Base-by-base conservation (phyloP, 2,888 invertebrate species). In the Eledona agricola region DNA sequence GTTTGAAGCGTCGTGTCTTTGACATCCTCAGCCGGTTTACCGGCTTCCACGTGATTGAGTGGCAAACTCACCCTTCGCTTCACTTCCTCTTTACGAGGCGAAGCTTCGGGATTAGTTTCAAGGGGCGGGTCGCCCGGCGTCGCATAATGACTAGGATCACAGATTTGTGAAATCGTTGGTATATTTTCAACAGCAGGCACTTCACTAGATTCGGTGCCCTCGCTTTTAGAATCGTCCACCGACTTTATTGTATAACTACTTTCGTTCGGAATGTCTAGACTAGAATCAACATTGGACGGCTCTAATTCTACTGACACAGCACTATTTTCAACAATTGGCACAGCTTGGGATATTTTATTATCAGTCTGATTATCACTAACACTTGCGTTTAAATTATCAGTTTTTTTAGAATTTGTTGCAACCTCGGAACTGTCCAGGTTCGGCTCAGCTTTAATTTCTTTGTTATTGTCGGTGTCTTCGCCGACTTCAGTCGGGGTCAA, bases 91-190 rank as follows among this genome's bases (percentile, higher is more conserved):
- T 13, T 12, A 12, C 25, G 25, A 37, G 46, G 32, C 34, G 35
- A 34, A 34, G 43, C 40, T 55, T 59, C 58, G 17, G 47, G 57
- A 49, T 51, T 56, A 42, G 40, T 56, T 31, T 42, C 56, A 51
- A 42, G 55, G 54, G 54, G 55, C 32, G 26, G 53, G 16, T 46
- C 50, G 26, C 56, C 60, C 59, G 58, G 61, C 59, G 63, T 62
- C 58, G 62, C 66, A 52, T 68, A 73, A 40, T 80, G 79, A 77
- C 83, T 85, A 69, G 85, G 86, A 78, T 87, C 87, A 79, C 87
- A 87, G 72, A 85, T 86, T 63, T 87, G 86, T 60, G 86, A 86
- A 77, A 87, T 87, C 58, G 86, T 84, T 68, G 86, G 83, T 65
- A 87, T 85, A 74, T 81, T 83, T 47, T 81, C 81, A 32, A 79